phyloP scores from a whole-genome alignment of 1,140 invertebrate genomes.

The Brachionus manjavacas region DNA sequence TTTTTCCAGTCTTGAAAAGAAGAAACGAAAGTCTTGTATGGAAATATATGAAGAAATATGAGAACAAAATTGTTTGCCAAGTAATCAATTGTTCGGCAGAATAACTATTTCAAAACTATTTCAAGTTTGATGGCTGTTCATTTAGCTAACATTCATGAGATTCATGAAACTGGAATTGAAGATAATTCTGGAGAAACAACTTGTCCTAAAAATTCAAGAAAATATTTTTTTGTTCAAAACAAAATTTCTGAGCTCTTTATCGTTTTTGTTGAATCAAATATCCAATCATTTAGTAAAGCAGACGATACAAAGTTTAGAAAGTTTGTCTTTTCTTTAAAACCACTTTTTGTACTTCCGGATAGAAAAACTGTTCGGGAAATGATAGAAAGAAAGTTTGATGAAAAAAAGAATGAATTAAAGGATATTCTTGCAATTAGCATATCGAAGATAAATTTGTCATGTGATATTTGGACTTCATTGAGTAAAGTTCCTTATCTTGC shows the following conservation, averaged over 20 bases:
- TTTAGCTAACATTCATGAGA: neutral
- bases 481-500: neutral
- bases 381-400: neutral
- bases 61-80: neutral
- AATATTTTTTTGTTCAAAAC: neutral
- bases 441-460: neutral
- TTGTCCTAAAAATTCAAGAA: neutral
- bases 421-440: neutral
- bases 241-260: neutral
- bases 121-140: neutral
- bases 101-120: neutral
- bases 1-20: neutral
- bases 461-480: neutral
- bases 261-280: too few relatives aligned
- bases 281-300: too few relatives aligned
- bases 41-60: neutral
- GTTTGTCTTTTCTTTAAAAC: too few relatives aligned
- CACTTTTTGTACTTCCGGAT: neutral
- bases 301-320: too few relatives aligned
- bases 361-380: neutral
- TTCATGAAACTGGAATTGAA: neutral
- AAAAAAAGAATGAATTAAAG: neutral
- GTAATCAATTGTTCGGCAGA: neutral
- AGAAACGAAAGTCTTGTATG: neutral
- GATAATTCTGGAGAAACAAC: neutral